Evolutionary conservation across 1,140 invertebrate species (phyloP), one percentile per base, ranked within the genome.

Genomic region (Hylaeus volcanicus): DNA sequence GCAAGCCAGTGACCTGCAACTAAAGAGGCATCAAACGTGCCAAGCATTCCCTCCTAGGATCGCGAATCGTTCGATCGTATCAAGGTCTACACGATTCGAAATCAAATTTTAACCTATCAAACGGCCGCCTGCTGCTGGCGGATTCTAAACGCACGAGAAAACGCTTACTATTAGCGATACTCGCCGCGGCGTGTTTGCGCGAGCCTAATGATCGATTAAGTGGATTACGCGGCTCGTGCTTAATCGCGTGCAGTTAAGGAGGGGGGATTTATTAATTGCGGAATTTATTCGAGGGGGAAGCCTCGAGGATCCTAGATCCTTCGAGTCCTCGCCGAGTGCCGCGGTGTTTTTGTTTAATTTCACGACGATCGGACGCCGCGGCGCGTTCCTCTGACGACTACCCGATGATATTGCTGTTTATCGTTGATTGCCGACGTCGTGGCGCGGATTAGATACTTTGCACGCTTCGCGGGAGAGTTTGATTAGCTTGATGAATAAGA

Each of bases 261-360:
- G 41, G 6, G 26, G 77, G 77, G 43, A 72, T 74, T 74, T 79
- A 79, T 79, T 66, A 74, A 79, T 79, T 65, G 61, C 2, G 77
- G 70, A 74, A 79, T 79, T 79, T 39, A 64, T 48, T 41, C 2
- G 53, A 43, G 11, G 26, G 45, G 45, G 61, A 43, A 64, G 41
- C 5, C 2, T 1, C 61, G 41, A 43, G n/a, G 73, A 15, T 66
- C 51, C 39, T 37, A 11, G 51, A 75, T 14, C 61, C 61, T n/a
- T 41, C 26, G 26, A 61, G 11, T 14, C 45, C 26, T 4, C 51
- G 48, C 8, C 58, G 58, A n/a, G 55, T 39, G 9, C 39, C 45
- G 12, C 66, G 26, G 66, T 37, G 45, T 70, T 55, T 70, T 51
- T 37, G 12, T 51, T 70, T 70, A 70, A 70, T 70, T 55, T n/a